Conservation (phyloP, 2,888 invertebrate species). For the Crepidodera aurea region DNA sequence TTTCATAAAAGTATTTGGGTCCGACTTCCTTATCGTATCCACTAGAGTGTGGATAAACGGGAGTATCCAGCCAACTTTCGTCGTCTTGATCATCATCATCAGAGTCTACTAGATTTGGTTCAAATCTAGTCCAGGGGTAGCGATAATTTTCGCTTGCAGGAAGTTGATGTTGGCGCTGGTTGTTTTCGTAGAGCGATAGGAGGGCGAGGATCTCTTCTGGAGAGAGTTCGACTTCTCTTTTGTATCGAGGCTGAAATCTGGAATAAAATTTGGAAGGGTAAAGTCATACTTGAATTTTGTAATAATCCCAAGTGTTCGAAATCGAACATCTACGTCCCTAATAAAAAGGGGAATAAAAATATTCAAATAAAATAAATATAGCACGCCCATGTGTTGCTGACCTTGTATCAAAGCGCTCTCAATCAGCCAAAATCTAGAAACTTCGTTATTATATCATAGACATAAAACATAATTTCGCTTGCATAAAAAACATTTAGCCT, state of each 20-base stretch:
- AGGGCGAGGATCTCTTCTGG: constrained; percentile 70
- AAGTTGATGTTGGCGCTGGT: constrained; percentile 57
- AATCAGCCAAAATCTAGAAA: no score
- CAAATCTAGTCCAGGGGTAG: constrained; percentile 65
- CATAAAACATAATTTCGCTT: no score
- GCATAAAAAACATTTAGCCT: no score
- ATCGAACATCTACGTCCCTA: no score
- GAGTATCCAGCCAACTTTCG: constrained; percentile 67
- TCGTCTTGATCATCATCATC: constrained; percentile 66
- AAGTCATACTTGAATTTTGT: neutral
- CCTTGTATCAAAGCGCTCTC: no score
- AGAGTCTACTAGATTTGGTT: constrained; percentile 63
- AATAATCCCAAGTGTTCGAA: no score
- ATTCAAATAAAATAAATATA: no score
- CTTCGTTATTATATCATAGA: no score
- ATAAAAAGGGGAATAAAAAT: no score
- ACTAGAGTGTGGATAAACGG: constrained; percentile 62
- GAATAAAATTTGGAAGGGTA: constrained; percentile 29
- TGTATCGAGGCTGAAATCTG: constrained; percentile 62
- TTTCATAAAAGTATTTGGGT: constrained; percentile 51
- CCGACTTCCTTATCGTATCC: constrained; percentile 58
- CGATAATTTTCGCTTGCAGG: constrained; percentile 35
- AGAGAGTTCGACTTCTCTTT: constrained; percentile 69
- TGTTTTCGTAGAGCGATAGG: constrained; percentile 69
- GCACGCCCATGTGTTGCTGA: no score